Percentiles rank a stretch among this genome's conserved stretches.
Evolutionary conservation across 1,140 invertebrate genomes (phyloP).

Genomic region (Akabosia matsudoensis): DNA sequence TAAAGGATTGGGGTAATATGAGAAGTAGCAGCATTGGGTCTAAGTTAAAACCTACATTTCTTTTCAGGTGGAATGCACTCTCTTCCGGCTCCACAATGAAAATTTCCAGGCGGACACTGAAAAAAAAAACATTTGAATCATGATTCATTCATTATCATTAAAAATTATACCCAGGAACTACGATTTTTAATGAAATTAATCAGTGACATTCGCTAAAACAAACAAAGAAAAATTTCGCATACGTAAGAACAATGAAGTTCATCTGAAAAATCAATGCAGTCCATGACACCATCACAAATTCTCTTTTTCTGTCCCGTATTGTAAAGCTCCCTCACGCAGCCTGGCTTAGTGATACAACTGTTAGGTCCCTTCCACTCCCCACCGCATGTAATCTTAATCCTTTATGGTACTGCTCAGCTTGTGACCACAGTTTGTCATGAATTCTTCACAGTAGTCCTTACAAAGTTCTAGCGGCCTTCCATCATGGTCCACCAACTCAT

Average conservation of each 20-base stretch:
- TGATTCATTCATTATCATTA: not conserved
- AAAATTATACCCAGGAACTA: not conserved
- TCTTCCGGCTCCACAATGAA: constrained; percentile 73
- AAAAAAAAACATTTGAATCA: too few relatives aligned
- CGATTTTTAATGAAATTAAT: not conserved
- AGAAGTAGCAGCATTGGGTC: too few relatives aligned
- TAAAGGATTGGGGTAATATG: not conserved
- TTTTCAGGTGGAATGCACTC: constrained; percentile 67
- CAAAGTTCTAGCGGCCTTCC: constrained; percentile 68
- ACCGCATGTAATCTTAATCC: constrained; percentile 70
- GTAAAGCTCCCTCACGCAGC: constrained; percentile 68
- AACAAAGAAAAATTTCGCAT: too few relatives aligned
- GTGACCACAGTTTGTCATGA: constrained; percentile 74
- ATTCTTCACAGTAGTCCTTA: constrained; percentile 77
- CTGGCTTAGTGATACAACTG: constrained; percentile 71
- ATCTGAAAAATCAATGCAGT: constrained; percentile 61
- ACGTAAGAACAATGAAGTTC: constrained; percentile 56
- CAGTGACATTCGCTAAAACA: too few relatives aligned
- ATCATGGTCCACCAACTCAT: constrained; percentile 28
- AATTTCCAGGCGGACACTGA: constrained; percentile 61
- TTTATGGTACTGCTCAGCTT: constrained; percentile 67
- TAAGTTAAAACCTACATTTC: constrained; percentile 63
- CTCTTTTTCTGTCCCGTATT: constrained; percentile 66
- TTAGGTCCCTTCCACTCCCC: constrained; percentile 66
- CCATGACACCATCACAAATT: constrained; percentile 79